A percentile compares a stretch with the other conserved stretches of the same genome.
These are phyloP conservation scores for Malacoraja senta DNA, from an alignment of 2,797 vertebrate species.

Conservation along the genomic window DNA sequence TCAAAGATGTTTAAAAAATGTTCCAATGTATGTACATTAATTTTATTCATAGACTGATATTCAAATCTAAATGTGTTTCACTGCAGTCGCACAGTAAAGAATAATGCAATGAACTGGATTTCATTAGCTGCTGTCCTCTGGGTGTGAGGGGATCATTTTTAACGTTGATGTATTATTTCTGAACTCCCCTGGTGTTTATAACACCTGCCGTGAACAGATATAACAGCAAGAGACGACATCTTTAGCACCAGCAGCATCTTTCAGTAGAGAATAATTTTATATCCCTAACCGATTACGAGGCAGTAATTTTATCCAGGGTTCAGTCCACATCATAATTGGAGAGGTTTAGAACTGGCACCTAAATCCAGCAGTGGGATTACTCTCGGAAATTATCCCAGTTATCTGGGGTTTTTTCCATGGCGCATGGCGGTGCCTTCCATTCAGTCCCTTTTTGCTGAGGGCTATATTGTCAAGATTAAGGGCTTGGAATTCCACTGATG, in stretches of 20 bases:
- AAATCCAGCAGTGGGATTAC: constrained; percentile 31
- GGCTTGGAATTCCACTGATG: background rate
- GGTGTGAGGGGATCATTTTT: constrained; percentile 18
- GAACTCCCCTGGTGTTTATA: constrained; percentile 25
- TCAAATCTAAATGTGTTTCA: constrained; percentile 1
- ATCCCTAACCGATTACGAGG: constrained; percentile 26
- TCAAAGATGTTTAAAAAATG: background rate
- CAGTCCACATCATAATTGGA: constrained; percentile 31
- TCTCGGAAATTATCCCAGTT: background rate
- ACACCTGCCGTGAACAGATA: constrained; percentile 13
- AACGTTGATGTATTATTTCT: constrained; percentile 25
- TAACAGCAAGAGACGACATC: constrained; percentile 1
- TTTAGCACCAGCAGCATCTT: constrained; percentile 17
- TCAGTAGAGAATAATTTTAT: constrained; percentile 27
- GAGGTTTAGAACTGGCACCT: constrained; percentile 18
- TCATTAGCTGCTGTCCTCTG: constrained; percentile 5
- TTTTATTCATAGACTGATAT: constrained; percentile 10
- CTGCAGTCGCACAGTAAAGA: background rate
- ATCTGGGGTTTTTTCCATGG: constrained; percentile 3
- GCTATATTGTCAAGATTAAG: constrained; percentile 5
- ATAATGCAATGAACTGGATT: constrained; percentile 30
- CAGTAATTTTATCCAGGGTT: constrained; percentile 33
- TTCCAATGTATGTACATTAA: background rate
- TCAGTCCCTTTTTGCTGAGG: constrained; percentile 19
- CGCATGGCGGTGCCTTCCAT: background rate